These are phyloP conservation scores for Drosophila buzzatii DNA, from an alignment of 2,888 invertebrate species.

Conservation along the genomic window DNA sequence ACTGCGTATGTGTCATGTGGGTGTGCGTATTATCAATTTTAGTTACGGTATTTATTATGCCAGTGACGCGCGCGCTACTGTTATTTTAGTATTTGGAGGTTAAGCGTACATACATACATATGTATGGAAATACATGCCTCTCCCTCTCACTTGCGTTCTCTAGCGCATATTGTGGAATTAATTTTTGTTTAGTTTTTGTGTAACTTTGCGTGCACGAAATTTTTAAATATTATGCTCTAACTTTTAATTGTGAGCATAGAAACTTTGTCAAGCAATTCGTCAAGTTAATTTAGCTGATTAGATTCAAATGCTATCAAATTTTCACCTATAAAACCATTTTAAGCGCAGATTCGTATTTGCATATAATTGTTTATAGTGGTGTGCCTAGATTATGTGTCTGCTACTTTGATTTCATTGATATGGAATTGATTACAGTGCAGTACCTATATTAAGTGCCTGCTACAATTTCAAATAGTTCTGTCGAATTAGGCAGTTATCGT, in stretches of 20 bases:
- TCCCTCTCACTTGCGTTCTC: constrained; percentile 11
- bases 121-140: constrained; percentile 32
- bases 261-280: constrained; percentile 9
- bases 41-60: constrained; percentile 50
- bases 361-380: background rate
- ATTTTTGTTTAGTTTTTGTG: constrained; percentile 43
- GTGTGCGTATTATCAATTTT: constrained; percentile 35
- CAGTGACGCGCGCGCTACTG: constrained; percentile 49
- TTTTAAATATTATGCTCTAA: constrained; percentile 23
- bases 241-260: background rate
- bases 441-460: background rate
- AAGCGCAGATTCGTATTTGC: background rate
- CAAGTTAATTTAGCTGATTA: background rate
- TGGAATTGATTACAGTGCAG: background rate
- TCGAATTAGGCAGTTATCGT: background rate
- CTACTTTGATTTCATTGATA: no score
- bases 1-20: background rate
- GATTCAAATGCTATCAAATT: background rate
- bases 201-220: constrained; percentile 69
- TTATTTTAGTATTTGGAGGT: constrained; percentile 66
- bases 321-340: background rate
- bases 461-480: background rate
- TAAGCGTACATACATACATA: constrained; percentile 25
- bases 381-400: background rate
- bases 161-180: constrained; percentile 35